These are phyloP conservation scores for Capra hircus DNA, from an alignment of 2,113 vertebrate genomes.

Conservation along the genomic window DNA sequence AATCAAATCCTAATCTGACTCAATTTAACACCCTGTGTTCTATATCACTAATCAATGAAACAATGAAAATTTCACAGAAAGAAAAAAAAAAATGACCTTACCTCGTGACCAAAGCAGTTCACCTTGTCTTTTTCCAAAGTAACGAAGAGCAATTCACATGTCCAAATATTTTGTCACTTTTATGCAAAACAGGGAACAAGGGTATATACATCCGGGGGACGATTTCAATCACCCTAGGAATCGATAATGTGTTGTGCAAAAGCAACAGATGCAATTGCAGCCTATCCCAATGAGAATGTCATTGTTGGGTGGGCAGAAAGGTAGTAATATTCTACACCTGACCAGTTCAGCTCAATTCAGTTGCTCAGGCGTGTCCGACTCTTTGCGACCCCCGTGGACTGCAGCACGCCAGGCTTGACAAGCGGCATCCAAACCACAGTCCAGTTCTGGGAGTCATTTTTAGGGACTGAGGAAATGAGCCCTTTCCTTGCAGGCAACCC, in stretches of 20 bases:
- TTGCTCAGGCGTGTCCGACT: background rate
- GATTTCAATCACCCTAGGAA: background rate
- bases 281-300: rapidly evolving
- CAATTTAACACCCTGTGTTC: background rate
- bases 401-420: background rate
- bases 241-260: rapidly evolving
- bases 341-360: background rate
- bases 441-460: background rate
- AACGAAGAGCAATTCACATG: background rate
- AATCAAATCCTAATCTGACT: background rate
- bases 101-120: background rate
- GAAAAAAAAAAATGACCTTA: background rate
- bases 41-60: background rate
- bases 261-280: rapidly evolving
- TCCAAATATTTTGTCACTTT: background rate
- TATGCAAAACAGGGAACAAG: background rate
- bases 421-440: background rate
- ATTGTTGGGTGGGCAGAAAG: background rate
- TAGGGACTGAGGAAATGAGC: background rate
- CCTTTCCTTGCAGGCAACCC: background rate
- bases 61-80: background rate
- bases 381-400: background rate
- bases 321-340: background rate
- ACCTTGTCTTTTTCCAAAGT: no score
- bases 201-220: background rate